These are phyloP conservation scores for Catostomus latipinnis DNA, from an alignment of 2,797 vertebrate genomes.

Conservation along the genomic window DNA sequence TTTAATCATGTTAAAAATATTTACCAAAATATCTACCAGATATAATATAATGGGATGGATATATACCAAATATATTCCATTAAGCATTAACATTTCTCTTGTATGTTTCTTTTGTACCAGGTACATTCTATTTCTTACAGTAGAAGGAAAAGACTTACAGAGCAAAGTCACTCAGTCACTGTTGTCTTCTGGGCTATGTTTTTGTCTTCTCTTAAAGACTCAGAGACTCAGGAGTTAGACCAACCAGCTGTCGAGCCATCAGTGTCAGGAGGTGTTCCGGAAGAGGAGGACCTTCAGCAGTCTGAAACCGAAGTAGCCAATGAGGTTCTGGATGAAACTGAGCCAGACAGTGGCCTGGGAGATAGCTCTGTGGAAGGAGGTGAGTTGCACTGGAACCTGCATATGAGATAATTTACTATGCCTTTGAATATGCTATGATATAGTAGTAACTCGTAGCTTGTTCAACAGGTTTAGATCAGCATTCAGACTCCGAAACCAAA, in stretches of 20 bases:
- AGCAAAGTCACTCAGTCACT: too few species aligned
- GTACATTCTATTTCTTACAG: too few species aligned
- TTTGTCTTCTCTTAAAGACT: slow-evolving; percentile 63
- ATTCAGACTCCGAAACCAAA: slow-evolving; percentile 69
- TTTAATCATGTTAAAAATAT: too few species aligned
- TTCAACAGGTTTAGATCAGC: slow-evolving; percentile 61
- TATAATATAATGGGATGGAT: too few species aligned
- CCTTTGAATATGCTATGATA: too few species aligned
- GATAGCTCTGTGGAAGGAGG: slow-evolving; percentile 61
- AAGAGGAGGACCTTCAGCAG: slow-evolving; percentile 30
- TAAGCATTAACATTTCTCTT: too few species aligned
- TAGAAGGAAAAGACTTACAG: too few species aligned
- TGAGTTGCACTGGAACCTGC: not conserved
- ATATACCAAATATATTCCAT: too few species aligned
- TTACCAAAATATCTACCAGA: too few species aligned
- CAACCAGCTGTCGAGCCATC: slow-evolving; percentile 34
- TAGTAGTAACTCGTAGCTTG: too few species aligned
- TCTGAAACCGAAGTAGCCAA: slow-evolving; percentile 39
- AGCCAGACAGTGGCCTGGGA: slow-evolving; percentile 59
- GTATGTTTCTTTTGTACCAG: too few species aligned
- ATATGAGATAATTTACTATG: not conserved
- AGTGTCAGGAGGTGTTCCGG: slow-evolving; percentile 39
- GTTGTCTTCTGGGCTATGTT: not conserved
- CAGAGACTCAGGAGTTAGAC: slow-evolving; percentile 51
- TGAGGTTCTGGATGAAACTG: slow-evolving; percentile 52